Conservation (phyloP, 2,797 vertebrate genomes). For the Pseudomugil tenellus region DNA sequence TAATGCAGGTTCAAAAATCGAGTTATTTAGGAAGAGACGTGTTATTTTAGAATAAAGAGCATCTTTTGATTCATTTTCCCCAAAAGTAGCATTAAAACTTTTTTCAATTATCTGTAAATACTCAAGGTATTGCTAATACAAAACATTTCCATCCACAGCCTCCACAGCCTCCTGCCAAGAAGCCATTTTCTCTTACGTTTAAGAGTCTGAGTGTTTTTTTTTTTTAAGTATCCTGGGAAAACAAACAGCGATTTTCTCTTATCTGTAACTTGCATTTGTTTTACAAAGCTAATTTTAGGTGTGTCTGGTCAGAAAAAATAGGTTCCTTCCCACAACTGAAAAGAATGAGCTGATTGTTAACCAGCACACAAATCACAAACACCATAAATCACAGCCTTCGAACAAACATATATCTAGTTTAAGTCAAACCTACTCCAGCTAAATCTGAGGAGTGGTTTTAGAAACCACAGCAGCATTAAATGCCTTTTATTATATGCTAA, state of each 20-base stretch:
- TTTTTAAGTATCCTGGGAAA: conserved; percentile 24
- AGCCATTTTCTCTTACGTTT: background rate
- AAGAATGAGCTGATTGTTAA: conserved; percentile 63
- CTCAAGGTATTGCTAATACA: background rate
- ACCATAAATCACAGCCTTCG: conserved; percentile 22
- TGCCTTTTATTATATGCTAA: conserved; percentile 17
- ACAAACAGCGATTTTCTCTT: conserved; percentile 35
- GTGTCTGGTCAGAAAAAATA: conserved; percentile 26
- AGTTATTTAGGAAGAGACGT: too few relatives aligned
- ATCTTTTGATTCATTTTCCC: too few relatives aligned
- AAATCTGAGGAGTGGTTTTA: background rate
- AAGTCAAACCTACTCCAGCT: conserved; percentile 34
- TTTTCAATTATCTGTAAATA: background rate
- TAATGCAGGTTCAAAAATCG: too few relatives aligned
- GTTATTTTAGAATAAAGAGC: too few relatives aligned
- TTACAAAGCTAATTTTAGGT: conserved; percentile 33
- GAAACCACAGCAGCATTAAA: conserved; percentile 4
- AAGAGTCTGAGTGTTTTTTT: background rate
- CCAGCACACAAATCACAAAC: conserved; percentile 37
- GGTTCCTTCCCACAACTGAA: conserved; percentile 50
- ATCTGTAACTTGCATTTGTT: conserved; percentile 46
- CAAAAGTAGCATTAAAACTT: too few relatives aligned
- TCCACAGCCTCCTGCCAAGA: background rate
- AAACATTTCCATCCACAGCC: background rate
- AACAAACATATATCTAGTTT: conserved; percentile 42